Conservation (phyloP, 1,140 invertebrate genomes). For the Pachypeltis micranthus region DNA sequence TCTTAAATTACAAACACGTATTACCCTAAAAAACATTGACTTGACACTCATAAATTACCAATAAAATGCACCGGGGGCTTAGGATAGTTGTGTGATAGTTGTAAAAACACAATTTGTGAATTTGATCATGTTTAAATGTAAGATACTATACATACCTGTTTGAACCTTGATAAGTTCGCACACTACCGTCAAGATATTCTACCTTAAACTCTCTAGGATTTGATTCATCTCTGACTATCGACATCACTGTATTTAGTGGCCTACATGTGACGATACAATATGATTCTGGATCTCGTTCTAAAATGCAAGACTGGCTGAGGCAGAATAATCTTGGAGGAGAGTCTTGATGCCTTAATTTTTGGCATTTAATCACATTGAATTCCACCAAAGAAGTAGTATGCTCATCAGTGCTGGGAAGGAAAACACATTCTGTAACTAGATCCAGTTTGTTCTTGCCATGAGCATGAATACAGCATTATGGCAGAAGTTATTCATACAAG, state of each 20-base stretch:
- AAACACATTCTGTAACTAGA: constrained; percentile 25
- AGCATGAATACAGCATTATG: no score
- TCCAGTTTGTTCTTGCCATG: neutral
- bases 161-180: constrained; percentile 73
- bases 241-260: constrained; percentile 81
- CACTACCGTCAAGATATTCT: constrained; percentile 87
- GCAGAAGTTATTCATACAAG: no score
- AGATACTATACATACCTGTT: constrained; percentile 58
- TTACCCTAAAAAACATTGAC: no score
- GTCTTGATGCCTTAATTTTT: constrained; percentile 59
- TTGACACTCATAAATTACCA: no score
- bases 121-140: no score
- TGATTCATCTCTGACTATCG: constrained; percentile 73
- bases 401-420: constrained; percentile 55
- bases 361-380: constrained; percentile 82
- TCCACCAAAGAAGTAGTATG: constrained; percentile 83
- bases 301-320: constrained; percentile 84
- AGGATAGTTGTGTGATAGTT: no score
- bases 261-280: constrained; percentile 84
- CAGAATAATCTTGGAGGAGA: constrained; percentile 80
- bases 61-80: no score
- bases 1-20: no score
- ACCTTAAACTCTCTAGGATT: constrained; percentile 90
- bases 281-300: constrained; percentile 92
- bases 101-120: no score